phyloP scores from a whole-genome alignment of 92 coral and sea anemone genomes.

The Heliopora coerulea region DNA sequence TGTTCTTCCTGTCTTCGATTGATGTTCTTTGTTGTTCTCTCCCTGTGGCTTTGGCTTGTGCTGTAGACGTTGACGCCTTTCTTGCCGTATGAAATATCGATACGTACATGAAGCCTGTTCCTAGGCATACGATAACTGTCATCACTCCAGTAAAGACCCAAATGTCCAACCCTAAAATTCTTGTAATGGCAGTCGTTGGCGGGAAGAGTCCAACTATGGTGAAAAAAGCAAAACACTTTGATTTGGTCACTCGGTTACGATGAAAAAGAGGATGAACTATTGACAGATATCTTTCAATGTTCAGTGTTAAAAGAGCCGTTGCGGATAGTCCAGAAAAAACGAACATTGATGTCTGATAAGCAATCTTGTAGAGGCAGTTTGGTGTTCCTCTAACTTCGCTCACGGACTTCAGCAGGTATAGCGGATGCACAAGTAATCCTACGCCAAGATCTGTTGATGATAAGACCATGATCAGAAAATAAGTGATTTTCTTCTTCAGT shows the following conservation, averaged over 20 bases:
- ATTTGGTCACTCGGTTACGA: slow-evolving; percentile 9
- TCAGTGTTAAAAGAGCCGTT: slow-evolving; percentile 1
- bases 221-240: not conserved
- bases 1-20: not conserved
- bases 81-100: not conserved
- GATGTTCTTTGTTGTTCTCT: not conserved
- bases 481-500: slow-evolving; percentile 3
- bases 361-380: slow-evolving; percentile 5
- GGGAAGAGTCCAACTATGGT: not conserved
- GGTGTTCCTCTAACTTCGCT: slow-evolving; percentile 15
- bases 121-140: not conserved
- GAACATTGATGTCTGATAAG: not conserved
- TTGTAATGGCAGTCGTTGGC: not conserved
- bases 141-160: not conserved
- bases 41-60: no score
- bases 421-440: not conserved
- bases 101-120: not conserved
- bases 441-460: slow-evolving; percentile 12
- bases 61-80: no score
- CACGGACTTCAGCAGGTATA: slow-evolving; percentile 9
- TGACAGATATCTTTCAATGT: slow-evolving; percentile 24
- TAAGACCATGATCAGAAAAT: slow-evolving; percentile 11
- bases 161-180: not conserved
- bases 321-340: slow-evolving; percentile 18
- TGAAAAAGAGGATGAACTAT: not conserved